A percentile compares a stretch with the other conserved stretches of the same genome.
Evolutionary conservation across 2,888 invertebrate genomes (phyloP).

Genomic region (Rhagonycha lutea): DNA sequence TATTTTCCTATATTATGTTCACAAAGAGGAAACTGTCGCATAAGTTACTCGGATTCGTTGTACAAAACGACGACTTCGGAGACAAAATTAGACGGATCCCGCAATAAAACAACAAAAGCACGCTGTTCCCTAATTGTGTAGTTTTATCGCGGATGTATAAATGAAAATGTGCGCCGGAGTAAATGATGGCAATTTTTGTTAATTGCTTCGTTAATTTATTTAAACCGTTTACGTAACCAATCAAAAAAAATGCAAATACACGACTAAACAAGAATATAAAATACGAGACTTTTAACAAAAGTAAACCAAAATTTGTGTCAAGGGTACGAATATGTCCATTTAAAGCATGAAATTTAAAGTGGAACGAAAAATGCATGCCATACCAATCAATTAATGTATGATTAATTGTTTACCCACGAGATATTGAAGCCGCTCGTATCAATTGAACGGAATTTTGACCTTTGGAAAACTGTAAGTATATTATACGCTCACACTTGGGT

Average conservation of each 20-base stretch:
- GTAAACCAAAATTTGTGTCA: conserved; percentile 11
- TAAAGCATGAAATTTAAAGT: conserved; percentile 6
- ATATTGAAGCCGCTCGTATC: neutral
- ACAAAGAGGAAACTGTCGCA: conserved; percentile 35
- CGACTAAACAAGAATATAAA: neutral
- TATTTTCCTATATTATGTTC: conserved; percentile 41
- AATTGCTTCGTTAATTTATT: neutral
- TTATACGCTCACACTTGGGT: neutral
- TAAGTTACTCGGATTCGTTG: conserved; percentile 35
- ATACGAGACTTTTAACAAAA: neutral
- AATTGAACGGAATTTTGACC: neutral
- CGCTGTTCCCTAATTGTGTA: conserved; percentile 10
- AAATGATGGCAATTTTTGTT: neutral
- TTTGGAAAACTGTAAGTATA: neutral
- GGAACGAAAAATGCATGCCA: neutral
- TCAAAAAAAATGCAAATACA: neutral
- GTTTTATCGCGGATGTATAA: neutral
- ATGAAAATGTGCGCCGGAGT: neutral
- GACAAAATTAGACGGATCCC: conserved; percentile 45
- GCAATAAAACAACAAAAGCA: conserved; percentile 35
- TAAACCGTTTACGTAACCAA: neutral
- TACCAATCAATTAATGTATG: neutral
- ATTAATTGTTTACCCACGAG: neutral
- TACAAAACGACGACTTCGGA: conserved; percentile 27
- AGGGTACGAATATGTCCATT: conserved; percentile 12